Evolutionary conservation across 2,113 vertebrate species (phyloP).

Genomic region (Sylvilagus bachmani): DNA sequence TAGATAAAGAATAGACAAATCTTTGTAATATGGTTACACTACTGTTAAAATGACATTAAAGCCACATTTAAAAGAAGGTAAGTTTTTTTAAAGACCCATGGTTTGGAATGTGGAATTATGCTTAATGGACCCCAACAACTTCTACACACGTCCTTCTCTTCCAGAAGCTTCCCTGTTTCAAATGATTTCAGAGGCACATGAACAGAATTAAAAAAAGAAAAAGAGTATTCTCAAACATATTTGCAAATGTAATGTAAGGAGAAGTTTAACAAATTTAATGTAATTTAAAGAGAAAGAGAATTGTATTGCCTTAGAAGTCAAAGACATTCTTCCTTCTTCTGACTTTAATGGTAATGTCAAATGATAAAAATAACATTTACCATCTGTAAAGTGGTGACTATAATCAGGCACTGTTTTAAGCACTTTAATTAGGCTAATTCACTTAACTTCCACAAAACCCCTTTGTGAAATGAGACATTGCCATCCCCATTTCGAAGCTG

Average conservation of each 20-base stretch:
- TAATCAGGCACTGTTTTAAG: neutral
- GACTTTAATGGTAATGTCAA: neutral
- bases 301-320: neutral
- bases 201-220: neutral
- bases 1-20: slow-evolving; percentile 1
- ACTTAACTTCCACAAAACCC: neutral
- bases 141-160: neutral
- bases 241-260: neutral
- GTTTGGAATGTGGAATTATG: neutral
- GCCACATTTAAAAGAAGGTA: slow-evolving; percentile 30
- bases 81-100: neutral
- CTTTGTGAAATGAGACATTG: neutral
- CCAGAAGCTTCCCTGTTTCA: neutral
- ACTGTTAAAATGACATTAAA: slow-evolving; percentile 56
- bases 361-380: neutral
- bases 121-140: neutral
- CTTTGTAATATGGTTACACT: slow-evolving; percentile 27
- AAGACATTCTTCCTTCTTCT: slow-evolving; percentile 15
- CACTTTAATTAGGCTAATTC: neutral
- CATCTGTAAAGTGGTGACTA: neutral
- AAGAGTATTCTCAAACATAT: neutral
- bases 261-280: neutral
- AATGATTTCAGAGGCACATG: neutral
- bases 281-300: neutral
- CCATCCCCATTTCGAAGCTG: neutral